Evolutionary conservation across 2,113 vertebrate species (phyloP), one percentile per base, ranked within the genome.

Genomic region (Pipra filicauda): DNA sequence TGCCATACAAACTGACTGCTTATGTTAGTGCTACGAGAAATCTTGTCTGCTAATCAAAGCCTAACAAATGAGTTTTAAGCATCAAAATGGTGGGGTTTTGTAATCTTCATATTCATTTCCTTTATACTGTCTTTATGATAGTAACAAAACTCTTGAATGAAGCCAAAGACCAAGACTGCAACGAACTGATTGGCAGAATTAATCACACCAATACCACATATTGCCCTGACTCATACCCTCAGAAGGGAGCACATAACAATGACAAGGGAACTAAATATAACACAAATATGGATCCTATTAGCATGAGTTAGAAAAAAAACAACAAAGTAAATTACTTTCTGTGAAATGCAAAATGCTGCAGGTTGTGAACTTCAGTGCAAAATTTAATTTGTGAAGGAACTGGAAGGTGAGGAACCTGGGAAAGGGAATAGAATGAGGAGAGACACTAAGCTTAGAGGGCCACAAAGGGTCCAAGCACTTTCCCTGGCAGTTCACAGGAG

Each of bases 11-110:
- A 89, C 80, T 43, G 39, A 57, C 52, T 91, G 74, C 70, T 80
- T 73, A 85, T 44, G 39, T 67, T 81, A 91, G 52, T 66, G 33
- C 64, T 30, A 55, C 7, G 24, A 88, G 65, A 82, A 88, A 84
- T 67, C 51, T 83, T 44, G 21, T 64, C 76, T 91, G 88, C 43
- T 94, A 54, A 93, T 95, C 91, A 85, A 83, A 95, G 54, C 37
- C 55, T 49, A 85, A 66, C n/a, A 59, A 95, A 96, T 61, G 3
- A 93, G 21, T 14, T 66, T 82, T 92, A 75, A 81, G 66, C 52
- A 92, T 92, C 69, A 94, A 93, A 95, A 95, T 94, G 39, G 48
- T 82, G 31, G 30, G 48, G 85, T 83, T 88, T 88, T 87, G 49
- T 78, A 76, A 85, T 57, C 69, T 79, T 90, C 3, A 0, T n/a